Conservation (phyloP, 2,888 invertebrate genomes). For the Venusia cambrica region DNA sequence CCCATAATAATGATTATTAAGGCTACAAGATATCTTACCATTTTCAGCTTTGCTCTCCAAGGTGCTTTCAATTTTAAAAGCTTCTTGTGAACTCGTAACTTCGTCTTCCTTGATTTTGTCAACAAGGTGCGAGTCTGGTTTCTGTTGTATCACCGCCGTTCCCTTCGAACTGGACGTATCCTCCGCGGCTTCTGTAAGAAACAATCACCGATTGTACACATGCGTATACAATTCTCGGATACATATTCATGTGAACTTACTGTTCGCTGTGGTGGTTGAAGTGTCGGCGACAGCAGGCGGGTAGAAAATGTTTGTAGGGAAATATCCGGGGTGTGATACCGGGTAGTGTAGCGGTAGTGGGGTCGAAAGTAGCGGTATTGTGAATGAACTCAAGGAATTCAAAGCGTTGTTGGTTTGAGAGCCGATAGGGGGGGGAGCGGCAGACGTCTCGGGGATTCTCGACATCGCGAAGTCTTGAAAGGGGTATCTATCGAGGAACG, state of each 20-base stretch:
- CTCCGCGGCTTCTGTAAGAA: no score
- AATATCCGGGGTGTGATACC: conserved; percentile 61
- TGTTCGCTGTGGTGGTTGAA: conserved; percentile 42
- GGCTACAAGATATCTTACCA: no score
- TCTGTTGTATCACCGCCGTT: no score
- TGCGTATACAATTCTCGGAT: not conserved
- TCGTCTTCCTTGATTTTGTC: conserved; percentile 85
- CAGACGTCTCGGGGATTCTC: conserved; percentile 48
- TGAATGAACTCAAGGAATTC: conserved; percentile 53
- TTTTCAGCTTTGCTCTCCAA: conserved; percentile 32
- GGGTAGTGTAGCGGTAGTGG: conserved; percentile 62
- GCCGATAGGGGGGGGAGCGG: conserved; percentile 45
- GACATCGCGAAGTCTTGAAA: conserved; percentile 53
- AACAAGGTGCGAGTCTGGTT: conserved; percentile 57
- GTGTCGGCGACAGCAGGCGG: conserved; percentile 58
- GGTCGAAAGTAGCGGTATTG: conserved; percentile 61
- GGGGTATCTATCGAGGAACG: conserved; percentile 49
- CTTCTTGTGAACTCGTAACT: conserved; percentile 88
- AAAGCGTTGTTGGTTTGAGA: conserved; percentile 41
- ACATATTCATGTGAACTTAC: conserved; percentile 40
- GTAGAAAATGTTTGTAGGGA: conserved; percentile 66
- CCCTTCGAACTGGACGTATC: conserved; percentile 21
- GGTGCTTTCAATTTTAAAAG: conserved; percentile 49
- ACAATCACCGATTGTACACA: conserved; percentile 6
- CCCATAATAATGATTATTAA: no score